Conservation (phyloP, 2,888 invertebrate genomes). For the Acronicta aceris region DNA sequence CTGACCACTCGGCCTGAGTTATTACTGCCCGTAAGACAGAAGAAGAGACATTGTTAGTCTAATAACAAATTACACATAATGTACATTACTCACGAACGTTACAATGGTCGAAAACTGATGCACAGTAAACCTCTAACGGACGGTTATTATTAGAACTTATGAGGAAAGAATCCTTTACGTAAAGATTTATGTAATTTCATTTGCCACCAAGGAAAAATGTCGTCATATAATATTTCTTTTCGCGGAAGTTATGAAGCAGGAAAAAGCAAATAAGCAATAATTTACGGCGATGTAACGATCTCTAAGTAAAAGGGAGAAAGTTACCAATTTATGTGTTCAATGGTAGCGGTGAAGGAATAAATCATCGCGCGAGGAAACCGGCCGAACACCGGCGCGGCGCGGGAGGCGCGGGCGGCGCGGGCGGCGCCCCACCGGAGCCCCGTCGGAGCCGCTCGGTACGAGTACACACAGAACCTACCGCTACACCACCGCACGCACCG, state of each 20-base stretch:
- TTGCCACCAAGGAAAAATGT: slow-evolving; percentile 9
- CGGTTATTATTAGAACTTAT: no score
- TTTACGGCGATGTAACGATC: slow-evolving; percentile 39
- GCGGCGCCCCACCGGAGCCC: no score
- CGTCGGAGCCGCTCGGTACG: no score
- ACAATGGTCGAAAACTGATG: neutral
- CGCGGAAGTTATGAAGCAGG: slow-evolving; percentile 24
- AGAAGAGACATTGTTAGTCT: neutral
- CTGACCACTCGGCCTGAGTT: neutral
- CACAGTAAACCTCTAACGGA: neutral
- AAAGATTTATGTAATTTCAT: slow-evolving; percentile 23
- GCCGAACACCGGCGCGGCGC: slow-evolving; percentile 12
- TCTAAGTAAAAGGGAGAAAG: slow-evolving; percentile 41
- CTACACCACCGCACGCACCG: no score
- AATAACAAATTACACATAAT: neutral
- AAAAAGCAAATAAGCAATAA: slow-evolving; percentile 39
- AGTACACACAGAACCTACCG: no score
- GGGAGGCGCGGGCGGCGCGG: neutral
- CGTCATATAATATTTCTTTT: slow-evolving; percentile 17
- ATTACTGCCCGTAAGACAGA: slow-evolving; percentile 1
- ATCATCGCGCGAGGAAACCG: slow-evolving; percentile 29
- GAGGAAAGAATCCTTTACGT: neutral
- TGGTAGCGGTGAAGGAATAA: slow-evolving; percentile 34
- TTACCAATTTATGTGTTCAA: slow-evolving; percentile 54
- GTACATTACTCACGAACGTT: neutral